Evolutionary conservation across 2,797 vertebrate species (phyloP).

Genomic region (Melanotaenia trifasciata): DNA sequence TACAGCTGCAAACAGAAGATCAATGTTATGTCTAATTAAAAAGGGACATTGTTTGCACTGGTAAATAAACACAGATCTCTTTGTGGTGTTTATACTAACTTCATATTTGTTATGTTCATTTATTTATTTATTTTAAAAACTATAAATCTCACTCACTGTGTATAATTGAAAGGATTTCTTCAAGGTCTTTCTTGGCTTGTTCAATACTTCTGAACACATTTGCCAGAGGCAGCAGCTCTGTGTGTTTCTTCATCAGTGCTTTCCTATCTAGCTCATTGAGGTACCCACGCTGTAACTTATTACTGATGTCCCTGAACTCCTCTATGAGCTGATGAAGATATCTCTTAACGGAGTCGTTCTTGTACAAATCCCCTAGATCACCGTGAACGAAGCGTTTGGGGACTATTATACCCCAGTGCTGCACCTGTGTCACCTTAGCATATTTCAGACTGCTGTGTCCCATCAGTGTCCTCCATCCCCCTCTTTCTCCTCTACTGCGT

Average conservation of each 20-base stretch:
- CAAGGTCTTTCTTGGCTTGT: slow-evolving; percentile 78
- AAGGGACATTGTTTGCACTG: neutral
- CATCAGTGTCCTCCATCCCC: slow-evolving; percentile 35
- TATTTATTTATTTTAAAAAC: too few relatives aligned
- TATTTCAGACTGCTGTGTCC: neutral
- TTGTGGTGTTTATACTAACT: neutral
- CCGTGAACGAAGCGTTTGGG: slow-evolving; percentile 53
- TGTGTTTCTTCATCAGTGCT: slow-evolving; percentile 69
- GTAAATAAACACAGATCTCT: neutral
- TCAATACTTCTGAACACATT: slow-evolving; percentile 75
- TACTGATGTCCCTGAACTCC: slow-evolving; percentile 77
- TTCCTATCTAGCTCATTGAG: slow-evolving; percentile 82
- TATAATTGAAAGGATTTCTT: slow-evolving; percentile 85
- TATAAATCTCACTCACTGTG: slow-evolving; percentile 74
- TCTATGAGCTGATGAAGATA: slow-evolving; percentile 81
- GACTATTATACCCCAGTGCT: neutral
- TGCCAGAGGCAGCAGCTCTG: slow-evolving; percentile 80
- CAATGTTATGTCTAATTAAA: neutral
- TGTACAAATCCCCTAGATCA: slow-evolving; percentile 75
- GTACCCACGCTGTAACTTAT: slow-evolving; percentile 68
- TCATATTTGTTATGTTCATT: neutral
- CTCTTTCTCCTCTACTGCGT: neutral
- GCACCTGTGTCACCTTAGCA: neutral
- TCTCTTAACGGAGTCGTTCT: slow-evolving; percentile 78
- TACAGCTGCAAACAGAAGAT: neutral